Evolutionary conservation across 2,888 invertebrate genomes (phyloP).

Genomic region (Deilephila porcellus): DNA sequence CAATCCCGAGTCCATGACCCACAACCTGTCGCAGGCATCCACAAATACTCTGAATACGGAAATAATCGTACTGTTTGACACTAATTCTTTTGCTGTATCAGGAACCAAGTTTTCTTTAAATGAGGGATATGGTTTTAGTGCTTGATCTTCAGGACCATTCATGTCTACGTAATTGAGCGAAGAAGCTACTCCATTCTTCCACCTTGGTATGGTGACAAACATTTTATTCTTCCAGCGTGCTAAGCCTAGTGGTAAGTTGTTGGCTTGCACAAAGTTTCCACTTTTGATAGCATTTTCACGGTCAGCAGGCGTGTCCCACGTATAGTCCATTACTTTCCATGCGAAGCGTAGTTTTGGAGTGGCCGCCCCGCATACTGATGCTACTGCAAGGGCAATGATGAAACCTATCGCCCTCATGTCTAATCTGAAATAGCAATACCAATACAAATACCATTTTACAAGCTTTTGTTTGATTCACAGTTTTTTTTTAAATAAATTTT

Average conservation of each 20-base stretch:
- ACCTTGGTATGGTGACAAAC: slow-evolving; percentile 88
- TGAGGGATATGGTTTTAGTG: slow-evolving; percentile 90
- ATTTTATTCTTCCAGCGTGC: slow-evolving; percentile 89
- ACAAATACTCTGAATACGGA: slow-evolving; percentile 90
- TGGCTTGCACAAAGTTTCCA: slow-evolving; percentile 85
- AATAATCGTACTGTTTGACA: slow-evolving; percentile 86
- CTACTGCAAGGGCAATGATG: slow-evolving; percentile 59
- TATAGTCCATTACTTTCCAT: slow-evolving; percentile 89
- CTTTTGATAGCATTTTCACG: slow-evolving; percentile 85
- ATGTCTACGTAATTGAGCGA: slow-evolving; percentile 88
- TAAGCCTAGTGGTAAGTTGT: slow-evolving; percentile 89
- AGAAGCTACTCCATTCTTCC: slow-evolving; percentile 89
- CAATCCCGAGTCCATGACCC: slow-evolving; percentile 92
- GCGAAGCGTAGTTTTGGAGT: slow-evolving; percentile 86
- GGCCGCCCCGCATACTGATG: slow-evolving; percentile 66
- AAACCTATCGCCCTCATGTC: slow-evolving; percentile 62
- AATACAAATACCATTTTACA: slow-evolving; percentile 22
- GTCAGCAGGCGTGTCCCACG: slow-evolving; percentile 86
- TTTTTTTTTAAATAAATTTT: not conserved
- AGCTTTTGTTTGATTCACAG: not conserved
- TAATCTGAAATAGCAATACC: slow-evolving; percentile 49
- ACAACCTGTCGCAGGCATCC: slow-evolving; percentile 91
- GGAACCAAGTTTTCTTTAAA: slow-evolving; percentile 92
- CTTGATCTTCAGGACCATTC: slow-evolving; percentile 87
- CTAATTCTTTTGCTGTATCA: slow-evolving; percentile 71